Evolutionary conservation across 2,113 vertebrate genomes (phyloP), one percentile per base, ranked within the genome.

Genomic region (Sclerurus mexicanus): DNA sequence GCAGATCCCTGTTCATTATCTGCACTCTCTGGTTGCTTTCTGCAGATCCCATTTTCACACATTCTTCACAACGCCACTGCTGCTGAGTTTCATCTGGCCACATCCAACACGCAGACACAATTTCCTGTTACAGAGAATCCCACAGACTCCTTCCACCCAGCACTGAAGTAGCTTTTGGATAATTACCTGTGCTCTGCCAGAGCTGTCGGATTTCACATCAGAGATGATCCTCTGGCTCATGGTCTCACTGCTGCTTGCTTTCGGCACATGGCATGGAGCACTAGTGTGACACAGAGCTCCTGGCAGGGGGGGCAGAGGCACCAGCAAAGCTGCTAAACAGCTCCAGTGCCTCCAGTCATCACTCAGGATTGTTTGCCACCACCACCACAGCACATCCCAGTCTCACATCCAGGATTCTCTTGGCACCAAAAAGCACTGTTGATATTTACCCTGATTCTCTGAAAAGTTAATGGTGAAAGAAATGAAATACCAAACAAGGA

Each of bases 191-290:
- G 47, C 27, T 76, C 53, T 40, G 31, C 71, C 47, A 85, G 46
- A 76, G 42, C 40, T 50, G 44, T 31, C 0, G 0, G 39, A 58
- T 69, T 82, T 62, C 89, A 79, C 62, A 50, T 15, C 24, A 18
- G 5, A 79, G 46, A 37, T 8, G 33, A 83, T 46, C n/a, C 25
- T 5, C 9, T 0, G 0, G 42, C 30, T 83, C n/a, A 42, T 0
- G 0, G 28, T 42, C 47, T 83, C 5, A 0, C 33, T 69, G 37
- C 19, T 30, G 17, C 79, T 64, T 35, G 55, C n/a, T 66, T 71
- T 72, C 2, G 4, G 68, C 75, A 84, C 0, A 0, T 33, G 71
- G 47, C 39, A 62, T 46, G 15, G 30, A 24, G 21, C 30, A 21
- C 50, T 10, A 12, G 18, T 0, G 2, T 17, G 59, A 69, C 2